Evolutionary conservation across 2,113 vertebrate genomes (phyloP), one percentile per base, ranked within the genome.

Genomic region (Psittacara wagleri): DNA sequence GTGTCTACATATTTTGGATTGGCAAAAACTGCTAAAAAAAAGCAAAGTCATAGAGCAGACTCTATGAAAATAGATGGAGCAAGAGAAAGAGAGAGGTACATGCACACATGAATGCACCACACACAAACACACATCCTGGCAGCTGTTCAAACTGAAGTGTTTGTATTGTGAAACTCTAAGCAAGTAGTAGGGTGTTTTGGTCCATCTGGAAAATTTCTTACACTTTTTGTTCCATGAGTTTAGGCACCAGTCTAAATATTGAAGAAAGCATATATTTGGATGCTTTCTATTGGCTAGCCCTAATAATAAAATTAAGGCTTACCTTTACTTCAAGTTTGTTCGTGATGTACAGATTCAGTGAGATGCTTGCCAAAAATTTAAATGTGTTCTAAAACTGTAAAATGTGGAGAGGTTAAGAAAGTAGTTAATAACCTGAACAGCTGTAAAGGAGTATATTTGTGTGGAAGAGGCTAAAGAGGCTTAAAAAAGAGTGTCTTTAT

Each of bases 1-100:
- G 96, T 75, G 96, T 97, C 96, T 92, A 85, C 86, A 88, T 88
- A 96, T 96, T 97, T 97, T 96, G 97, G 96, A 97, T 90, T 91
- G 92, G 95, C 87, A 95, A 96, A 94, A 95, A 94, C 81, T 96
- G 57, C 95, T 95, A 83, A 87, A 95, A 95, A 89, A 93, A 77
- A 95, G 9, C 13, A 80, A 83, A 94, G 89, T 93, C 95, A 97
- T 61, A 77, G 81, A 90, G 86, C 62, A 96, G 91, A 48, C 72
- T 48, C 29, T 52, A 41, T 70, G 90, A 86, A 95, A 97, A 88
- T 73, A 94, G 74, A 87, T 68, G 88, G 80, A 75, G 79, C 62
- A 88, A 95, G 41, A 25, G n/a, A 72, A 67, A 86, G 27, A 44
- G 59, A 52, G 23, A 52, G 10, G 85, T 7, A 46, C 6, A 61